Percentiles rank a stretch among this genome's conserved stretches.
Conservation (phyloP, 2,888 invertebrate species). For the Chydorus sphaericus region DNA sequence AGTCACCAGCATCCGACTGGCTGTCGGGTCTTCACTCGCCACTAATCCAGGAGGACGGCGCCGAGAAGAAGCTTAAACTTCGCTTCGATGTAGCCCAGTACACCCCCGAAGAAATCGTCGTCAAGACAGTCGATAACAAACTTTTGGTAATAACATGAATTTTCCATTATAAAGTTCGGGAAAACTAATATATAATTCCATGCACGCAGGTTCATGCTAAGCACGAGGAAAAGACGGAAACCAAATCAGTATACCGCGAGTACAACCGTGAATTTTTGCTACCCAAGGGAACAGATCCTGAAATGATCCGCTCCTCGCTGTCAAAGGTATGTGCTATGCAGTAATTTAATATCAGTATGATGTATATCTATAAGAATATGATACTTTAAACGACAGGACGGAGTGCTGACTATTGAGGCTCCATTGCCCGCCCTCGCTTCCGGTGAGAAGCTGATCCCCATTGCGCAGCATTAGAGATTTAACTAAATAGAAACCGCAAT, state of each 20-base stretch:
- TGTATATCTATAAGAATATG: not conserved
- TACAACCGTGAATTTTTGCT: conserved; percentile 95
- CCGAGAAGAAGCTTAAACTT: conserved; percentile 83
- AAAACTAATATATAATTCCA: conserved; percentile 11
- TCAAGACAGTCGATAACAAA: conserved; percentile 96
- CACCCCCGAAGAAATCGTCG: conserved; percentile 87
- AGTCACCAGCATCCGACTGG: conserved; percentile 39
- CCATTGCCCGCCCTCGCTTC: conserved; percentile 75
- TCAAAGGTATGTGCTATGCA: conserved; percentile 43
- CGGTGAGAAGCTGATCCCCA: conserved; percentile 69
- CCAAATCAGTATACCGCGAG: conserved; percentile 92
- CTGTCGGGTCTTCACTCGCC: conserved; percentile 78
- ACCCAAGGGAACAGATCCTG: conserved; percentile 92
- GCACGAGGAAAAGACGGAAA: conserved; percentile 94
- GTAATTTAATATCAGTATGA: not conserved
- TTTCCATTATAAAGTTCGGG: not conserved
- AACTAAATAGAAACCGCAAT: not conserved
- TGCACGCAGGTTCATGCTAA: conserved; percentile 79
- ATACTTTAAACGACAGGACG: conserved; percentile 39
- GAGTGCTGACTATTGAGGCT: conserved; percentile 90
- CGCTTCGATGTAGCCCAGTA: conserved; percentile 96
- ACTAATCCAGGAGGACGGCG: conserved; percentile 82
- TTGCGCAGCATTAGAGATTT: conserved; percentile 43
- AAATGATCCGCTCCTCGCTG: conserved; percentile 85
- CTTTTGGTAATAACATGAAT: conserved; percentile 52